Base-by-base conservation (phyloP, 2,888 invertebrate genomes). In the Diadegma fenestrale region DNA sequence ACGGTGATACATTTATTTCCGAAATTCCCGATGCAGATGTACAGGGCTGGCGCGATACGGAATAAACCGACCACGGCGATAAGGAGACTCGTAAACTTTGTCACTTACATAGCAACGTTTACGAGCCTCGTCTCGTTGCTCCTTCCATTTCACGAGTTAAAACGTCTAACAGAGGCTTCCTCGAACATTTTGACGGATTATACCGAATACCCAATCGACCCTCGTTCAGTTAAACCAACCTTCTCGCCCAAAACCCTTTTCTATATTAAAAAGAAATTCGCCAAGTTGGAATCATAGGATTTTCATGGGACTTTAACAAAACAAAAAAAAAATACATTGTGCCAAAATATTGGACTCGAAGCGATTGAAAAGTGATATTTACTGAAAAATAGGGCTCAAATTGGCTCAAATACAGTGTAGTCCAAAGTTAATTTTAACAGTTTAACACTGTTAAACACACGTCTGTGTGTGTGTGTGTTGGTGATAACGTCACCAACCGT, bases 11-110 rank as follows among this genome's bases (percentile, higher is more conserved):
- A 33, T 76, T 26, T 48, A 48, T 54, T 68, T 68, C 6, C 7
- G 68, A 68, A 66, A 30, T 78, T 68, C 66, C 43, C 58, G 51
- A 68, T 68, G 68, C 54, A 77, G 37, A 77, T 66, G 54, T 66
- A 43, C 26, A 68, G 22, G 68, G 30, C 48, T 41, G 26, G 37
- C 8, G 22, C 61, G 45, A 77, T 54, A 17, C 51, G 22, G 66
- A 51, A 64, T 66, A 43, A 30, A 54, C 19, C 37, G 8, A 17
- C 37, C 41, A 26, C 54, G 58, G 37, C 30, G 43, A 73, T 58
- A 58, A 58, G 58, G 43, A 10, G 26, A 7, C 54, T 54, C 30
- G 68, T 78, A 68, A 78, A 68, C 77, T 58, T 68, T 43, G 43
- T 68, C 7, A 68, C 37, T 4, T 22, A 14, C 14, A 48, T 48